Evolutionary conservation across 2,888 invertebrate genomes (phyloP), one percentile per base, ranked within the genome.

Genomic region (Eupithecia tripunctaria): DNA sequence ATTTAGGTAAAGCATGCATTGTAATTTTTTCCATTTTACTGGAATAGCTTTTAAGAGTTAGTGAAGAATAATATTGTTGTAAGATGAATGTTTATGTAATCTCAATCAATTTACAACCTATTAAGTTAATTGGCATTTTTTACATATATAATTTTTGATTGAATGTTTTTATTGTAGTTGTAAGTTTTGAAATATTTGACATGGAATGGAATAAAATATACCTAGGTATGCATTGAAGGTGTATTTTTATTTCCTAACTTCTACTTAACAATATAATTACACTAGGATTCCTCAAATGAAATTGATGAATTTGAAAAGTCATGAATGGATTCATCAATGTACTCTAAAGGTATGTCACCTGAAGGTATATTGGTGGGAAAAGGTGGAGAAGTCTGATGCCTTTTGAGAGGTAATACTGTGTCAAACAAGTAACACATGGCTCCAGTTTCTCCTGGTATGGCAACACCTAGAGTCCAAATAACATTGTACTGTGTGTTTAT

Each of bases 401-500:
- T 96, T 84, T 95, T 96, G 41, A 95, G 83, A 0, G 96, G 96
- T 66, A 98, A 89, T 18, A 96, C 82, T 4, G 98, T 97, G 87
- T 99, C 99, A 84, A 96, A 97, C 75, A 99, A 95, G 81, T 97
- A 96, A 70, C 97, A 96, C 82, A 97, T 95, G 1, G 96, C 95
- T 84, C 98, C 98, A 1, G 96, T 97, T 84, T 96, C 96, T 2
- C 99, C 99, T 4, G 99, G 97, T 76, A 98, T 95, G 29, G 95
- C 96, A 25, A 95, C 96, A 15, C 99, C 99, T 80, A 96, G 94
- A 14, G 99, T 97, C 96, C 97, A 99, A 75, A 99, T 94, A 0
- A 99, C 97, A 91, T 99, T 99, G 87, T 98, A 96, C 87, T 98
- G 97, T n/a, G 97, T 98, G 86, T 99, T 99, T 51, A 99, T 98